These are phyloP conservation scores for Lateolabrax maculatus DNA, from an alignment of 2,797 vertebrate species.

Conservation along the genomic window DNA sequence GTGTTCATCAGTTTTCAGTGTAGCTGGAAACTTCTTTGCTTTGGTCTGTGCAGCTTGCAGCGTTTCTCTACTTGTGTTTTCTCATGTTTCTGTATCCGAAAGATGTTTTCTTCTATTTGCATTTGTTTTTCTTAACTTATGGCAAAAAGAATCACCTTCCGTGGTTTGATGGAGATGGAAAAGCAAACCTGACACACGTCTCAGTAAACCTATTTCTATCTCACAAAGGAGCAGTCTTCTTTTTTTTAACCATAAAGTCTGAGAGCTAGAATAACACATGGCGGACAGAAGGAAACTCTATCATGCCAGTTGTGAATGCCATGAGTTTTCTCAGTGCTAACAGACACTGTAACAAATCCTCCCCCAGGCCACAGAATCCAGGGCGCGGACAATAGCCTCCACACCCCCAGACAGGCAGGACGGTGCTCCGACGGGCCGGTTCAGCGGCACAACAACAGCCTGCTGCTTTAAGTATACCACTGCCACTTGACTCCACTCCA, in stretches of 20 bases:
- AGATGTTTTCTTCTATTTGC: not conserved
- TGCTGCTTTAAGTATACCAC: constrained; percentile 34
- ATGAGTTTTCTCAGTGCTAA: constrained; percentile 34
- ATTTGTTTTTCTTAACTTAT: not conserved
- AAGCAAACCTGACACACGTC: constrained; percentile 18
- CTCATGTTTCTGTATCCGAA: not conserved
- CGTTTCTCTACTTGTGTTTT: not conserved
- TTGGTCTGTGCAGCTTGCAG: not conserved
- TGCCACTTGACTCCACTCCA: constrained; percentile 37
- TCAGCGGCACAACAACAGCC: constrained; percentile 10
- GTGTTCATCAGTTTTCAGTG: not conserved
- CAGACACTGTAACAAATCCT: constrained; percentile 71
- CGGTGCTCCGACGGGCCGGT: constrained; percentile 16
- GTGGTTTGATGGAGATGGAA: not conserved
- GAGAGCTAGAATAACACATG: constrained; percentile 65
- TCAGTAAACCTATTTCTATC: constrained; percentile 35
- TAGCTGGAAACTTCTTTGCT: not conserved
- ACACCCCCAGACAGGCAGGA: constrained; percentile 54
- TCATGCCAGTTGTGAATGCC: constrained; percentile 64
- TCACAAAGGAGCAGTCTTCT: not conserved
- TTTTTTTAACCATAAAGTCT: constrained; percentile 29
- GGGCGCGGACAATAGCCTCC: constrained; percentile 66
- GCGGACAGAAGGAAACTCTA: constrained; percentile 74
- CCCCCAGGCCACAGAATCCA: constrained; percentile 65
- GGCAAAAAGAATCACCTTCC: not conserved